Evolutionary conservation across 2,797 vertebrate genomes (phyloP).

Genomic region (Notolabrus celidotus): DNA sequence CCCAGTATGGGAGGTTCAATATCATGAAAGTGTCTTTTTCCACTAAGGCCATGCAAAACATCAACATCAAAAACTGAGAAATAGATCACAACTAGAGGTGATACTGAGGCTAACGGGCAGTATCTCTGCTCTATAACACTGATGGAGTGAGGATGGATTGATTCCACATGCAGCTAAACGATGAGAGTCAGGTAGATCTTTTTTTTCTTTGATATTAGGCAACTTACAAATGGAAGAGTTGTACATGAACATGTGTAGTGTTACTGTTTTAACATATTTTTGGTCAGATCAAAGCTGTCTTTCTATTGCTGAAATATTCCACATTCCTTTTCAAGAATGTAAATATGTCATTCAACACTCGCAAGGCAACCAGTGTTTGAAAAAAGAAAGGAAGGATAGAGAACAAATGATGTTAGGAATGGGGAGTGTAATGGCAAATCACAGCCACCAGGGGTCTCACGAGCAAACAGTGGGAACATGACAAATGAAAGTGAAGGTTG

Average conservation of each 20-base stretch:
- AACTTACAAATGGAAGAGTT: slow-evolving; percentile 9
- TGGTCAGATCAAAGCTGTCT: slow-evolving; percentile 38
- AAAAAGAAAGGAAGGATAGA: background rate
- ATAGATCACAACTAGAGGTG: slow-evolving; percentile 25
- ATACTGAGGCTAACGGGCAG: slow-evolving; percentile 53
- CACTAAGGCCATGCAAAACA: slow-evolving; percentile 69
- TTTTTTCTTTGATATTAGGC: slow-evolving; percentile 10
- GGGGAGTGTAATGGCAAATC: slow-evolving; percentile 25
- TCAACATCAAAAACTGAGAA: slow-evolving; percentile 45
- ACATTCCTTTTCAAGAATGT: slow-evolving; percentile 60
- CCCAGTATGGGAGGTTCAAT: slow-evolving; percentile 38
- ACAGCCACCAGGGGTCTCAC: slow-evolving; percentile 75
- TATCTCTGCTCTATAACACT: slow-evolving; percentile 49
- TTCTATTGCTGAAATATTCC: slow-evolving; percentile 69
- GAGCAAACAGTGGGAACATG: slow-evolving; percentile 3
- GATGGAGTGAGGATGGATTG: slow-evolving; percentile 26
- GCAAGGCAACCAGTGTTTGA: slow-evolving; percentile 54
- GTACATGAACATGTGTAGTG: slow-evolving; percentile 34
- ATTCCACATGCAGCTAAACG: slow-evolving; percentile 43
- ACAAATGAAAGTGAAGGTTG: slow-evolving; percentile 7
- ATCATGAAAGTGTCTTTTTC: slow-evolving; percentile 29
- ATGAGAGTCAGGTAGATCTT: background rate
- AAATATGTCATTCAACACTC: slow-evolving; percentile 45
- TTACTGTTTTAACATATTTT: slow-evolving; percentile 33
- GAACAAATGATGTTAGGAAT: background rate